These are phyloP conservation scores for Triplophysa tibetana DNA, from an alignment of 2,113 vertebrate species.

Conservation along the genomic window DNA sequence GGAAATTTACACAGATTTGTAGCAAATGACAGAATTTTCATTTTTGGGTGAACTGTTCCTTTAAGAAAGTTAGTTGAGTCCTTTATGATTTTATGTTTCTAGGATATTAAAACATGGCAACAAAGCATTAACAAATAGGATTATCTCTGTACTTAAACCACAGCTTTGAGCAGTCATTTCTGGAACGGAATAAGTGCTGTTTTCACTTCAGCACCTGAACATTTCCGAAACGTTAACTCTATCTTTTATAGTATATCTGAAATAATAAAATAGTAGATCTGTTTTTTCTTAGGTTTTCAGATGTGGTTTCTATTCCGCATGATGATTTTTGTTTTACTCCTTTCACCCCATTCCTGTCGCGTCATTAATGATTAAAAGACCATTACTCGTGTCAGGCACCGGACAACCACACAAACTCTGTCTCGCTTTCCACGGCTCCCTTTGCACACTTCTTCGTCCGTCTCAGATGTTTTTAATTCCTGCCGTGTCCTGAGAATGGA, in stretches of 20 bases:
- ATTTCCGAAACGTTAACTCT: neutral
- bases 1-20: no score
- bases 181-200: neutral
- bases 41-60: no score
- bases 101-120: slow-evolving; percentile 18
- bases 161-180: slow-evolving; percentile 18
- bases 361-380: slow-evolving; percentile 45
- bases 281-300: neutral
- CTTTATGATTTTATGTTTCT: neutral
- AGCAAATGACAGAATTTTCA: no score
- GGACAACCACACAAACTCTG: slow-evolving; percentile 37
- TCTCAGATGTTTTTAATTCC: slow-evolving; percentile 33
- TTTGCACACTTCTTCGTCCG: slow-evolving; percentile 24
- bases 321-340: slow-evolving; percentile 29
- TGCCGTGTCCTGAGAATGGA: slow-evolving; percentile 19
- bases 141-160: neutral
- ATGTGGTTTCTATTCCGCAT: neutral
- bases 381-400: slow-evolving; percentile 30
- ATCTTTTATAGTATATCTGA: slow-evolving; percentile 1
- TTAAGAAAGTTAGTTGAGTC: neutral
- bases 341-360: slow-evolving; percentile 38
- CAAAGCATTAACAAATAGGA: neutral
- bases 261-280: neutral
- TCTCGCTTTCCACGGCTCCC: slow-evolving; percentile 20
- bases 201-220: neutral